These are phyloP conservation scores for Cossypha niveicapilla DNA, from an alignment of 2,797 vertebrate species.

Conservation along the genomic window DNA sequence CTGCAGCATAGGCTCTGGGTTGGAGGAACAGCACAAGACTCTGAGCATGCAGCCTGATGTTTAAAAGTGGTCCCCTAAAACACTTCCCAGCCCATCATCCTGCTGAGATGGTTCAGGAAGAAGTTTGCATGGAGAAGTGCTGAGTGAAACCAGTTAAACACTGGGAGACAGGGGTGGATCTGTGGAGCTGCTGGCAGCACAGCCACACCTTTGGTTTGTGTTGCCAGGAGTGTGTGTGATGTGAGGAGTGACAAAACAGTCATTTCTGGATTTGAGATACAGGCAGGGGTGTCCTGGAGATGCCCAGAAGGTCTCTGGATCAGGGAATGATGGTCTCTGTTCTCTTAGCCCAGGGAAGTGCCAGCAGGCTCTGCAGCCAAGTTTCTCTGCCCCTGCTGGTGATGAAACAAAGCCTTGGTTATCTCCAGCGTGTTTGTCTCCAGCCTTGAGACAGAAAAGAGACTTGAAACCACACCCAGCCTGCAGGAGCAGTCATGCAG, in stretches of 20 bases:
- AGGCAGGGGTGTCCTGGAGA: neutral
- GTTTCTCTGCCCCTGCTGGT: neutral
- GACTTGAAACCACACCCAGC: neutral
- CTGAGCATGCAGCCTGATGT: neutral
- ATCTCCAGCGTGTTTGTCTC: neutral
- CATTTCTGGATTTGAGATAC: neutral
- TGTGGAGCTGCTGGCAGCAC: neutral
- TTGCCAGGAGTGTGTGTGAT: neutral
- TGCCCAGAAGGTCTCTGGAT: neutral
- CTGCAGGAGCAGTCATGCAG: fast-evolving
- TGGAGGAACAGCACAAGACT: neutral
- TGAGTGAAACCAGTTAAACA: neutral
- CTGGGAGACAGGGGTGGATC: neutral
- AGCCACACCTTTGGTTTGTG: neutral
- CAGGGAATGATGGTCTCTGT: neutral
- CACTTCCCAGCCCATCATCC: fast-evolving
- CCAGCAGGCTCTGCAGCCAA: neutral
- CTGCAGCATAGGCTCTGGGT: neutral
- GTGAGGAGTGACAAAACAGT: neutral
- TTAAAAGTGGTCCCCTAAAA: neutral
- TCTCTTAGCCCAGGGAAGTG: neutral
- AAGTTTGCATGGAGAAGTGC: neutral
- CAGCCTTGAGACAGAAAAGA: neutral
- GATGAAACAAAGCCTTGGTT: neutral
- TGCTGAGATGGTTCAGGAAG: neutral